Evolutionary conservation across 2,888 invertebrate genomes (phyloP).

Genomic region (Nudaria mundana): DNA sequence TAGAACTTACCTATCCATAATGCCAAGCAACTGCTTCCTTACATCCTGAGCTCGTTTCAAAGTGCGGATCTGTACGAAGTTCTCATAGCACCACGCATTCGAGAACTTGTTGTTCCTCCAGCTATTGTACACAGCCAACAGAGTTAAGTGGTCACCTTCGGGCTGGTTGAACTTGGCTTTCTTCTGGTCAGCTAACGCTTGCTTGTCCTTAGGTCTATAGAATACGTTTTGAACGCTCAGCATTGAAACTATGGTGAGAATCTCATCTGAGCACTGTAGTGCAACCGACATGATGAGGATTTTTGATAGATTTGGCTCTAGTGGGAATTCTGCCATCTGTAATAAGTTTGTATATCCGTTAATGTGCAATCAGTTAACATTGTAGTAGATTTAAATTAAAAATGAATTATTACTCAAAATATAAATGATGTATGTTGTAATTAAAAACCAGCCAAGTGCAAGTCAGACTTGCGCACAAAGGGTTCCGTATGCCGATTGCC

Average conservation of each 20-base stretch:
- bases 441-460: no score
- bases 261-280: constrained; percentile 98
- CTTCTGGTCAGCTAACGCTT: constrained; percentile 98
- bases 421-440: no score
- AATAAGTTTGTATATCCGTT: constrained; percentile 8
- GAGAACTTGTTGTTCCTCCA: constrained; percentile 99
- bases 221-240: constrained; percentile 99
- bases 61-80: constrained; percentile 98
- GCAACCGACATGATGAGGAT: constrained; percentile 99
- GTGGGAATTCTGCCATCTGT: constrained; percentile 99
- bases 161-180: constrained; percentile 99
- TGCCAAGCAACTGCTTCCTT: constrained; percentile 97
- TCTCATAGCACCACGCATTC: constrained; percentile 99
- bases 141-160: constrained; percentile 98
- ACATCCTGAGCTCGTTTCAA: constrained; percentile 99
- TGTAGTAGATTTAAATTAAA: no score
- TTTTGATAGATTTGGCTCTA: constrained; percentile 98
- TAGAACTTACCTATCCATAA: constrained; percentile 94
- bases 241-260: constrained; percentile 99
- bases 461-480: no score
- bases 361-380: background rate
- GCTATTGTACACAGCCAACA: constrained; percentile 99
- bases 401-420: no score
- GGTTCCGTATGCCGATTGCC: no score
- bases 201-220: constrained; percentile 94